These are phyloP conservation scores for Erythrolamprus reginae DNA, from an alignment of 2,113 vertebrate species.

Conservation along the genomic window DNA sequence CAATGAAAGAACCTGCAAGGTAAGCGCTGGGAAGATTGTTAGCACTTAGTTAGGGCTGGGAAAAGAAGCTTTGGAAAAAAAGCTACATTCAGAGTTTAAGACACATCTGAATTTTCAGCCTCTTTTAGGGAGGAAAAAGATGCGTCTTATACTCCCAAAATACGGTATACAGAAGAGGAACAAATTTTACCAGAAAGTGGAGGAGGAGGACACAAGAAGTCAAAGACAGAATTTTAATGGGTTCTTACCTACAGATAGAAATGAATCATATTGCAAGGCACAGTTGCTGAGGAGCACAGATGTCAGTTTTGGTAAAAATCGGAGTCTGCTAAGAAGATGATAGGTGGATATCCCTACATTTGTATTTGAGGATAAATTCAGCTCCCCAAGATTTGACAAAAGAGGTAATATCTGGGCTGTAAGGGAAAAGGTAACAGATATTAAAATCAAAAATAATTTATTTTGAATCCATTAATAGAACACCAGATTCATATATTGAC, in stretches of 20 bases:
- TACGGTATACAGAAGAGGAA: no score
- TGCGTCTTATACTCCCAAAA: no score
- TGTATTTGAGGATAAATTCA: constrained; percentile 84
- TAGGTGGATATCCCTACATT: constrained; percentile 65
- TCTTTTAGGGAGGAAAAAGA: no score
- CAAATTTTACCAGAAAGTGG: neutral
- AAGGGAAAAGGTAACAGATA: constrained; percentile 49
- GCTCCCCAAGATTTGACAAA: constrained; percentile 71
- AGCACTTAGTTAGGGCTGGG: no score
- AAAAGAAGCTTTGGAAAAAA: no score
- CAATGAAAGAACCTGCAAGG: no score
- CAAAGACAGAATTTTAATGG: neutral
- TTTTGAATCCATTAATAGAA: neutral
- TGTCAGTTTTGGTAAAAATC: constrained; percentile 73
- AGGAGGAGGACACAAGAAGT: neutral
- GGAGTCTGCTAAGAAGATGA: constrained; percentile 74
- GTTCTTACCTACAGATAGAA: constrained; percentile 75
- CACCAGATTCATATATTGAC: neutral
- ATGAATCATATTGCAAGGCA: constrained; percentile 68
- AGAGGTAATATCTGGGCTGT: constrained; percentile 83
- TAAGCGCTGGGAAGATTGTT: no score
- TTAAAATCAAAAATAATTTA: neutral
- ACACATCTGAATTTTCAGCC: no score
- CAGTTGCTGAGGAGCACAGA: constrained; percentile 73
- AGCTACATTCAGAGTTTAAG: no score